Evolutionary conservation across 2,113 vertebrate species (phyloP).

Genomic region (Psittacula cyanocephala): DNA sequence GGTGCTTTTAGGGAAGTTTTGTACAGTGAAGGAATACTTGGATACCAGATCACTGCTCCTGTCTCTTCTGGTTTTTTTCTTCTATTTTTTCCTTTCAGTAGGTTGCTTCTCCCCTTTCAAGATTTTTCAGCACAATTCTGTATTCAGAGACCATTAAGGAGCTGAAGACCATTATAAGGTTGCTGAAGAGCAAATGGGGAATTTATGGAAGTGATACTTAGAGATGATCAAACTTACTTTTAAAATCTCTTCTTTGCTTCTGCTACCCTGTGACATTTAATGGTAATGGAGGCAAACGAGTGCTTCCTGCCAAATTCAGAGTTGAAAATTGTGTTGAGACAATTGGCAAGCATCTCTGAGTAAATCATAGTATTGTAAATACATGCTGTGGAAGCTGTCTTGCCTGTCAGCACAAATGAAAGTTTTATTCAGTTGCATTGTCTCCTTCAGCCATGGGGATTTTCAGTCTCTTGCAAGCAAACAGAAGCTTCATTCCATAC

Average conservation of each 20-base stretch:
- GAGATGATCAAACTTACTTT: background rate
- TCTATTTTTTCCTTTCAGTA: background rate
- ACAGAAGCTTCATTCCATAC: background rate
- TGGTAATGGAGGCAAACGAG: background rate
- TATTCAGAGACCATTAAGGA: background rate
- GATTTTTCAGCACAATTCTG: background rate
- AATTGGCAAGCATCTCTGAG: background rate
- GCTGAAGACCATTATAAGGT: background rate
- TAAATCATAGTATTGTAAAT: background rate
- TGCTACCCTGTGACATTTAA: background rate
- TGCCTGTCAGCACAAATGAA: background rate
- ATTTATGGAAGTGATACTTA: background rate
- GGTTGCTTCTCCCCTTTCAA: background rate
- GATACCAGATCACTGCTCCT: background rate
- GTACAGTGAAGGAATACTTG: background rate
- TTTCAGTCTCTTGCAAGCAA: background rate
- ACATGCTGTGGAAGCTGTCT: background rate
- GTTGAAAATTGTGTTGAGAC: background rate
- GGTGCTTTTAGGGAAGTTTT: background rate
- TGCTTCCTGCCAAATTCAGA: background rate
- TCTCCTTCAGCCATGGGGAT: background rate
- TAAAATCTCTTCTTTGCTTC: background rate
- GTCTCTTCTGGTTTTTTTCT: background rate
- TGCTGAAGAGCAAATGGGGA: background rate
- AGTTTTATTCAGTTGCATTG: background rate